phyloP scores from a whole-genome alignment of 2,113 vertebrate genomes.

The Nicator chloris region DNA sequence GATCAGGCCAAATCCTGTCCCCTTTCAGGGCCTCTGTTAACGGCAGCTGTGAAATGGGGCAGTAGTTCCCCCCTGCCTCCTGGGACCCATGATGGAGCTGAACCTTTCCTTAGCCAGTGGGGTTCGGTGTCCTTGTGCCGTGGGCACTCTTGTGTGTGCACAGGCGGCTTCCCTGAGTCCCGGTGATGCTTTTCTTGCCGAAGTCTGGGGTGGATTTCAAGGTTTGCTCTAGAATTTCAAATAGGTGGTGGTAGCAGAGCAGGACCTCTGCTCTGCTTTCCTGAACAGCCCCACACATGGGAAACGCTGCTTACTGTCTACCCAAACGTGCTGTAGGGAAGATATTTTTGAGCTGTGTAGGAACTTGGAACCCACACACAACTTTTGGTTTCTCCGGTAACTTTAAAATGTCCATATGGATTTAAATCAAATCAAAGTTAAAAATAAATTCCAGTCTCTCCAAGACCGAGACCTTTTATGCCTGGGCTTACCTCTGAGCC shows the following conservation, averaged over 20 bases:
- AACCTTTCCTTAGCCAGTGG: background rate
- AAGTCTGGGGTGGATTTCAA: background rate
- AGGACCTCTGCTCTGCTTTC: background rate
- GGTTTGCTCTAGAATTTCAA: background rate
- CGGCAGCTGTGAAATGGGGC: background rate
- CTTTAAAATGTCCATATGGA: constrained; percentile 59
- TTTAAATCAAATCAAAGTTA: constrained; percentile 39
- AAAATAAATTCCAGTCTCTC: constrained; percentile 45
- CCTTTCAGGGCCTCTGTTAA: background rate
- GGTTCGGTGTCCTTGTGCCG: background rate
- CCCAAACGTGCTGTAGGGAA: constrained; percentile 22
- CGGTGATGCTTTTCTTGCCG: background rate
- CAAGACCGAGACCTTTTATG: constrained; percentile 12
- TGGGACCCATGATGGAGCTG: fast-evolving
- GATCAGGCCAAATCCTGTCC: background rate
- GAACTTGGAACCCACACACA: constrained; percentile 63
- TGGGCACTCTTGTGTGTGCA: background rate
- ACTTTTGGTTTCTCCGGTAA: constrained; percentile 63
- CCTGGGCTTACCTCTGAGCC: background rate
- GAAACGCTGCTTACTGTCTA: background rate
- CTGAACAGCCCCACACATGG: background rate
- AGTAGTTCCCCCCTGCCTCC: background rate
- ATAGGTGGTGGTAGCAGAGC: background rate
- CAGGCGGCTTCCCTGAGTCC: background rate
- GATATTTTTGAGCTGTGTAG: constrained; percentile 69